Conservation (phyloP, 2,888 invertebrate species). For the Ariolimax columbianus region DNA sequence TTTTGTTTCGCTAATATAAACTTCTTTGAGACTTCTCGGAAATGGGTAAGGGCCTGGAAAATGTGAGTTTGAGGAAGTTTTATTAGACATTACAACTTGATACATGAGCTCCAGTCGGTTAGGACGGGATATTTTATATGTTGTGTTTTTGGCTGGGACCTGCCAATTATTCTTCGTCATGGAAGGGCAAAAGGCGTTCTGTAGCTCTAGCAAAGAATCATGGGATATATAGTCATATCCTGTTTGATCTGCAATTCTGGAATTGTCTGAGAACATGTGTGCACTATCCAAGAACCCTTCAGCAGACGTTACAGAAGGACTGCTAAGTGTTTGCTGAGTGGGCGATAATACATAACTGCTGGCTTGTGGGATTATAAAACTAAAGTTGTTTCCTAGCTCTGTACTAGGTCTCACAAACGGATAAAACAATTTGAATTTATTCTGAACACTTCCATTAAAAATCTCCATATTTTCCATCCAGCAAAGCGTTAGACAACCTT, state of each 20-base stretch:
- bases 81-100: background rate
- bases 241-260: background rate
- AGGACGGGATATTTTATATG: background rate
- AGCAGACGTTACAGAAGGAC: background rate
- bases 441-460: slow-evolving; percentile 2
- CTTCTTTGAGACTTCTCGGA: background rate
- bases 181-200: background rate
- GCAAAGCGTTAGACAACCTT: background rate
- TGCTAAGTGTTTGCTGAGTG: no score
- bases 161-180: background rate
- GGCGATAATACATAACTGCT: no score
- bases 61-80: background rate
- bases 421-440: background rate
- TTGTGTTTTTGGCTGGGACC: background rate
- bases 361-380: no score
- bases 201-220: background rate
- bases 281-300: background rate
- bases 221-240: background rate
- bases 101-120: background rate
- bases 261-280: no score
- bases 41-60: background rate
- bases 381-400: background rate
- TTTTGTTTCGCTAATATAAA: background rate
- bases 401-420: background rate
- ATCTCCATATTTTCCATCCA: slow-evolving; percentile 2